These are phyloP conservation scores for Hestina assimilis DNA, from an alignment of 1,140 invertebrate genomes.

Conservation along the genomic window DNA sequence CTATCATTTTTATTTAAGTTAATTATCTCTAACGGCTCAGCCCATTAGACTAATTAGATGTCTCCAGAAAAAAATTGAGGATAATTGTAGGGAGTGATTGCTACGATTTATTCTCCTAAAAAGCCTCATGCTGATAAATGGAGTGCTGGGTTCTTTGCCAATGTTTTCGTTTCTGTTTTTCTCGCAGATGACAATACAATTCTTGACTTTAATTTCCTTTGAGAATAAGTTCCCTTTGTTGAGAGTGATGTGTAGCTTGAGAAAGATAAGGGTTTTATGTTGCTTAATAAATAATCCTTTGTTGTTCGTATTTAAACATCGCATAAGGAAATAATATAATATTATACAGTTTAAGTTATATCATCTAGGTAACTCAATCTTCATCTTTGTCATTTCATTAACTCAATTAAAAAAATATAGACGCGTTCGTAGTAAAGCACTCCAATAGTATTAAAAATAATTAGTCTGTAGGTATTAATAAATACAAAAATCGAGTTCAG, in stretches of 20 bases:
- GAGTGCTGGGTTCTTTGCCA: slow-evolving; percentile 28
- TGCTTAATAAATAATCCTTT: slow-evolving; percentile 2
- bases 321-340: not conserved
- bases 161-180: slow-evolving; percentile 22
- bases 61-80: slow-evolving; percentile 62
- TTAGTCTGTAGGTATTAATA: too few species aligned
- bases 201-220: slow-evolving; percentile 35
- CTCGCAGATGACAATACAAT: slow-evolving; percentile 21
- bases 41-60: slow-evolving; percentile 69
- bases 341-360: too few species aligned
- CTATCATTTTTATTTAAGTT: slow-evolving; percentile 64
- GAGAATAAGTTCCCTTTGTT: slow-evolving; percentile 27
- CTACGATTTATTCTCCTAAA: slow-evolving; percentile 55
- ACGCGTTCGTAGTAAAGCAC: too few species aligned
- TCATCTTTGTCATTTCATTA: too few species aligned
- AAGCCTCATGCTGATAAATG: slow-evolving; percentile 60
- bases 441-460: too few species aligned
- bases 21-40: slow-evolving; percentile 61
- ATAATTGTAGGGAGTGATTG: slow-evolving; percentile 64
- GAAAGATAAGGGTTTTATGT: slow-evolving; percentile 17
- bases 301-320: slow-evolving; percentile 2
- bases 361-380: too few species aligned
- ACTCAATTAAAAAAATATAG: too few species aligned
- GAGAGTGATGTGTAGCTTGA: slow-evolving; percentile 11
- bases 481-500: too few species aligned